Conservation (phyloP, 2,888 invertebrate species). For the Neoaliturus tenellus region DNA sequence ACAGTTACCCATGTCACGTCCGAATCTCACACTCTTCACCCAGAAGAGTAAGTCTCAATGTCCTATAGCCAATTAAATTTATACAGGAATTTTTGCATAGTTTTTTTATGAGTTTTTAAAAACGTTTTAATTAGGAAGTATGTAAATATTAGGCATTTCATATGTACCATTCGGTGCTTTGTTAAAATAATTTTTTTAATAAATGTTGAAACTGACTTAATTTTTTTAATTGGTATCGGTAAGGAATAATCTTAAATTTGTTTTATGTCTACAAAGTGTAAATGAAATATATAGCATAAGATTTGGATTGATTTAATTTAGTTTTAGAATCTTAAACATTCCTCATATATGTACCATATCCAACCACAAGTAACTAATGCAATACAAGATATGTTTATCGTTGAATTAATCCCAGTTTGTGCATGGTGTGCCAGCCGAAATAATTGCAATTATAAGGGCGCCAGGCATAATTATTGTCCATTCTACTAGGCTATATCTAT, state of each 20-base stretch:
- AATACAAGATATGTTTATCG: background rate
- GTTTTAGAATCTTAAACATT: background rate
- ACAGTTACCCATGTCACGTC: background rate
- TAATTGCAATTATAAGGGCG: no score
- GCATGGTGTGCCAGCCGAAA: no score
- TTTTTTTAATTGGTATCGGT: background rate
- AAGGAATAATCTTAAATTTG: background rate
- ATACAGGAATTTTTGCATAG: background rate
- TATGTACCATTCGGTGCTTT: constrained; percentile 11
- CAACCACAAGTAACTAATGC: background rate
- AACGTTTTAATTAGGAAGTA: background rate
- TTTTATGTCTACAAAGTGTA: no score
- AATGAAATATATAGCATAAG: no score
- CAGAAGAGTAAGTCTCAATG: background rate
- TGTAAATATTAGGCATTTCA: background rate
- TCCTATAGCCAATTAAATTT: background rate
- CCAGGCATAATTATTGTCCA: no score
- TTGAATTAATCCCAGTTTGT: no score
- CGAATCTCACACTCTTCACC: background rate
- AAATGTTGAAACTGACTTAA: background rate
- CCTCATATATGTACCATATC: background rate
- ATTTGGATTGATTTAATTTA: no score
- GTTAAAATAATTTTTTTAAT: background rate
- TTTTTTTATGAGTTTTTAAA: background rate
- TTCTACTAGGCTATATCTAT: no score